phyloP scores from a whole-genome alignment of 2,888 invertebrate genomes.

The Hirudinaria manillensis region DNA sequence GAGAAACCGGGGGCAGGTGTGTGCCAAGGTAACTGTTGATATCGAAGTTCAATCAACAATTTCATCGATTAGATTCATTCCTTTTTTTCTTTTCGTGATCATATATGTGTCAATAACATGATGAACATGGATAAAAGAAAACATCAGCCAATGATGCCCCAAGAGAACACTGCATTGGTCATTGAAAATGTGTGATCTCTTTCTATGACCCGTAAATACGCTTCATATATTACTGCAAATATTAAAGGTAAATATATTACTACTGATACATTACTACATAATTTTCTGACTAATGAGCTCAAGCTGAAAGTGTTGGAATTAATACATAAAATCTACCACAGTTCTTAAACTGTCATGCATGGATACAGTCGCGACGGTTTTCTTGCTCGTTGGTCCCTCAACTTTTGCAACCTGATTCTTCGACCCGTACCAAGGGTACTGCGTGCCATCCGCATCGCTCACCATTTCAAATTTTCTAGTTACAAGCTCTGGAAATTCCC shows the following conservation, averaged over 20 bases:
- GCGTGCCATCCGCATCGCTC: slow-evolving; percentile 53
- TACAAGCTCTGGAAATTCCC: slow-evolving; percentile 54
- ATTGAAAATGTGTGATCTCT: too few species aligned
- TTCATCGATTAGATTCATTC: not conserved
- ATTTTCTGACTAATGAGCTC: too few species aligned
- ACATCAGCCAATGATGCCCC: too few species aligned
- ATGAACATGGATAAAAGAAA: too few species aligned
- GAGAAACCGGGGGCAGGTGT: slow-evolving; percentile 50
- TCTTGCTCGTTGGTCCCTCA: slow-evolving; percentile 48
- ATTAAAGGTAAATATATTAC: too few species aligned
- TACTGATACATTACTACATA: too few species aligned
- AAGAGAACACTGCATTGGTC: too few species aligned
- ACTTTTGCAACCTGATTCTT: slow-evolving; percentile 49
- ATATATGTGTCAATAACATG: not conserved
- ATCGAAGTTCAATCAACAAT: not conserved
- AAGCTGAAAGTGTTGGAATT: too few species aligned
- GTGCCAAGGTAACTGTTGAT: slow-evolving; percentile 50
- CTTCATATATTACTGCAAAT: too few species aligned
- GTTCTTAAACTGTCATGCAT: slow-evolving; percentile 56
- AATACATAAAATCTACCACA: slow-evolving; percentile 38
- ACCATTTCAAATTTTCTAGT: slow-evolving; percentile 52
- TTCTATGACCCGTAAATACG: too few species aligned
- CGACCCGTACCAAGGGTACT: slow-evolving; percentile 54
- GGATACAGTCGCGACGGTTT: slow-evolving; percentile 47
- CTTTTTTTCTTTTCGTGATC: too few species aligned